Evolutionary conservation across 1,140 invertebrate genomes (phyloP).

Genomic region (Panagrolaimus sp.): DNA sequence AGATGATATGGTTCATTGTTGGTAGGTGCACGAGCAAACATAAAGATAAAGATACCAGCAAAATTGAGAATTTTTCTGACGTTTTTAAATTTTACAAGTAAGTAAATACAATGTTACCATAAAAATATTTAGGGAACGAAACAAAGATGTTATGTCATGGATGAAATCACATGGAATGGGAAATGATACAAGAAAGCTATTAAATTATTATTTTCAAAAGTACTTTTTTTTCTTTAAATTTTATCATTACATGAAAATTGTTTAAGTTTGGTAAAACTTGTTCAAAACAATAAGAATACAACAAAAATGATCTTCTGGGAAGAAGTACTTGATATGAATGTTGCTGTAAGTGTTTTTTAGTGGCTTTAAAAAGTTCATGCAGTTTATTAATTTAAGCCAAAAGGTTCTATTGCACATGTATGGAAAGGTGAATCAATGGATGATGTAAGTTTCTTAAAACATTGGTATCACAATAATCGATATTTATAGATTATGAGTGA

Average conservation of each 20-base stretch:
- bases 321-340: conserved; percentile 2
- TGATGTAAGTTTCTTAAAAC: not conserved
- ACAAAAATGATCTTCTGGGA: conserved; percentile 13
- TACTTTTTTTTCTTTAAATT: no score
- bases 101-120: no score
- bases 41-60: no score
- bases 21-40: no score
- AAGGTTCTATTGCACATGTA: not conserved
- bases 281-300: not conserved
- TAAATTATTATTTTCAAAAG: conserved; percentile 6
- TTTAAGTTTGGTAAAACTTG: conserved; percentile 4
- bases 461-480: no score
- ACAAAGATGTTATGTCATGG: conserved; percentile 20
- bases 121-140: conserved; percentile 1
- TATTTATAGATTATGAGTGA: not conserved
- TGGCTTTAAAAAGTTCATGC: no score
- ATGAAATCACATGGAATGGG: conserved; percentile 4
- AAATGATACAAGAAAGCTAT: not conserved
- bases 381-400: not conserved
- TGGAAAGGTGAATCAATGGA: not conserved
- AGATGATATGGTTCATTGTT: conserved; percentile 43
- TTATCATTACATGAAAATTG: no score
- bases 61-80: no score
- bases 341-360: not conserved
- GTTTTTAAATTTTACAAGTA: no score